A percentile compares a stretch with the other conserved stretches of the same genome.
Evolutionary conservation across 2,888 invertebrate species (phyloP).

Genomic region (Eupithecia inturbata): DNA sequence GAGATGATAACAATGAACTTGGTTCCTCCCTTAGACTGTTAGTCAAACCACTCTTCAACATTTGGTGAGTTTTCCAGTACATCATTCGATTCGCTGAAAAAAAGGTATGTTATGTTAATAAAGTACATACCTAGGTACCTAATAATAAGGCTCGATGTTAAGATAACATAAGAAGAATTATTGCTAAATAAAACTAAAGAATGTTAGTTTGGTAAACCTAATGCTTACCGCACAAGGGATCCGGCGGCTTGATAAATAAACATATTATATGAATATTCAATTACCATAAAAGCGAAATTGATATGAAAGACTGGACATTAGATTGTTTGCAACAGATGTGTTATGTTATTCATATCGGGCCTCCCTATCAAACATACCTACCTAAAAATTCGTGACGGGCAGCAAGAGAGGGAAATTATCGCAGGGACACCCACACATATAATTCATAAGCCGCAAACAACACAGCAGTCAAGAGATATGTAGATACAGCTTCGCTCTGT

Average conservation of each 20-base stretch:
- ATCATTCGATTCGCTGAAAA: conserved; percentile 92
- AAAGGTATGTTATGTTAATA: conserved; percentile 45
- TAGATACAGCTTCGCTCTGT: no score
- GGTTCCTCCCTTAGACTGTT: conserved; percentile 34
- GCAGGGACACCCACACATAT: no score
- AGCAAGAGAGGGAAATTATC: no score
- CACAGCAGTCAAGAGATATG: no score
- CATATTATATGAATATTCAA: conserved; percentile 13
- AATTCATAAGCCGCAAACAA: no score
- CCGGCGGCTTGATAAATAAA: conserved; percentile 30
- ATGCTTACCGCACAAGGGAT: conserved; percentile 29
- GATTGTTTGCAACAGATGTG: conserved; percentile 7
- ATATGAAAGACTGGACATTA: neutral
- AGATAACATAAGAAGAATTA: neutral
- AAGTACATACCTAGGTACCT: neutral
- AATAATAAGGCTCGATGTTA: neutral
- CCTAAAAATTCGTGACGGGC: neutral
- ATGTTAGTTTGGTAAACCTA: conserved; percentile 22
- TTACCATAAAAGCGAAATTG: conserved; percentile 11
- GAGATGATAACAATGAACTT: neutral
- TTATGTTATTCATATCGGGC: neutral
- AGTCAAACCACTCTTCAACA: conserved; percentile 91
- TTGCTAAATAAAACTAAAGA: neutral
- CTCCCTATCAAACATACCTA: neutral
- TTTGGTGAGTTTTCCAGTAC: conserved; percentile 93